Conservation (phyloP, 1,140 invertebrate species). For the Hyles vespertilio region DNA sequence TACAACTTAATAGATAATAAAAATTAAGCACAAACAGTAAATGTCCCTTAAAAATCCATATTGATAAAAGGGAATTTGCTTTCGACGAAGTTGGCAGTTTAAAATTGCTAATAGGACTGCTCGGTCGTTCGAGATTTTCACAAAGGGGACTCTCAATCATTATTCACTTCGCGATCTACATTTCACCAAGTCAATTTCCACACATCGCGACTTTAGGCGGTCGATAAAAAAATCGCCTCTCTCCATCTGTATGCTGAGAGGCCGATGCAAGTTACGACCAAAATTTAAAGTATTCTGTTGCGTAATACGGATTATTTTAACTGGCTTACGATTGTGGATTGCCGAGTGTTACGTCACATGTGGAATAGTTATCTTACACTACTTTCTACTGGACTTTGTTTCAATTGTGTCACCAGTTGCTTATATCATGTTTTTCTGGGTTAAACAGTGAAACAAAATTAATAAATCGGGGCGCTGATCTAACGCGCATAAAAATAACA, state of each 20-base stretch:
- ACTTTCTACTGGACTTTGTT: conserved; percentile 7
- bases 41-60: too few species aligned
- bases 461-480: too few species aligned
- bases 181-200: conserved; percentile 31
- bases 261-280: conserved; percentile 17
- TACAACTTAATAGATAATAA: too few species aligned
- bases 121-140: too few species aligned
- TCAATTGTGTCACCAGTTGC: conserved; percentile 8
- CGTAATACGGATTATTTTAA: conserved; percentile 39
- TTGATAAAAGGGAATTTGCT: too few species aligned
- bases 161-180: conserved; percentile 30
- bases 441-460: too few species aligned
- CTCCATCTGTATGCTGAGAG: conserved; percentile 34
- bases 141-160: conserved; percentile 16
- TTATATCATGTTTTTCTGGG: too few species aligned
- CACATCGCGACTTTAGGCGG: conserved; percentile 21
- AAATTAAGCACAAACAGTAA: too few species aligned
- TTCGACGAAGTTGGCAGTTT: too few species aligned
- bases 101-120: too few species aligned
- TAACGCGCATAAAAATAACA: too few species aligned
- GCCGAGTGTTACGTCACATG: conserved; percentile 26
- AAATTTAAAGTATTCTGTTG: conserved; percentile 36
- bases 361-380: conserved; percentile 13
- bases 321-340: conserved; percentile 22
- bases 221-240: conserved; percentile 22